phyloP scores from a whole-genome alignment of 2,113 vertebrate genomes.

The Rhombomys opimus region DNA sequence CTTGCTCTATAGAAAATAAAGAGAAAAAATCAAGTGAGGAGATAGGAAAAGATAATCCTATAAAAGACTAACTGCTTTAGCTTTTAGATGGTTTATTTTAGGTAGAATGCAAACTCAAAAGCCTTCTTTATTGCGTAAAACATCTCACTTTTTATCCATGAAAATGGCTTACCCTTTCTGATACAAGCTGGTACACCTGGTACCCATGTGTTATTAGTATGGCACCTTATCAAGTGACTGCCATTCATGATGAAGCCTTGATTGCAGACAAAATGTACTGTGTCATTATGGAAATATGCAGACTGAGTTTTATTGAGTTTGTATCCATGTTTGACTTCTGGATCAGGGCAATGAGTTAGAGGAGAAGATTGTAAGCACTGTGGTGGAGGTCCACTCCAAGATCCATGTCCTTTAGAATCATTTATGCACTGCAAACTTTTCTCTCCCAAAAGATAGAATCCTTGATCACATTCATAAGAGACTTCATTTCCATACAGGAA shows the following conservation, averaged over 20 bases:
- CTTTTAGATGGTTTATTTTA: conserved; percentile 31
- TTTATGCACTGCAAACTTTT: conserved; percentile 42
- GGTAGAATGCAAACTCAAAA: neutral
- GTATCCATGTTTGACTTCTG: conserved; percentile 68
- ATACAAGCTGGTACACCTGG: conserved; percentile 77
- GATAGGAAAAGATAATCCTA: neutral
- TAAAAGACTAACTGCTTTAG: neutral
- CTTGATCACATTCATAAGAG: conserved; percentile 62
- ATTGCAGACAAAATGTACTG: conserved; percentile 64
- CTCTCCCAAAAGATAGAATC: conserved; percentile 69
- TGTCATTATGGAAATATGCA: conserved; percentile 64
- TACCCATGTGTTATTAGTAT: conserved; percentile 74
- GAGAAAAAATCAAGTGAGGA: neutral
- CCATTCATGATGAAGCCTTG: conserved; percentile 76
- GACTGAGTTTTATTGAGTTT: neutral
- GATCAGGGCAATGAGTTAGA: conserved; percentile 61
- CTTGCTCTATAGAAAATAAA: neutral
- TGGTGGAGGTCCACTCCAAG: conserved; percentile 63
- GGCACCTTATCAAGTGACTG: conserved; percentile 69
- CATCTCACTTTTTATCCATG: neutral
- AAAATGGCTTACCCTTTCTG: conserved; percentile 69
- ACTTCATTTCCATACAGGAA: conserved; percentile 50
- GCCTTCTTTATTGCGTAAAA: neutral
- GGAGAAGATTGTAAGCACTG: conserved; percentile 3
- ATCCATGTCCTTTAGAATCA: conserved; percentile 10